Evolutionary conservation across 2,113 vertebrate species (phyloP), one percentile per base, ranked within the genome.

Genomic region (Carassius auratus): DNA sequence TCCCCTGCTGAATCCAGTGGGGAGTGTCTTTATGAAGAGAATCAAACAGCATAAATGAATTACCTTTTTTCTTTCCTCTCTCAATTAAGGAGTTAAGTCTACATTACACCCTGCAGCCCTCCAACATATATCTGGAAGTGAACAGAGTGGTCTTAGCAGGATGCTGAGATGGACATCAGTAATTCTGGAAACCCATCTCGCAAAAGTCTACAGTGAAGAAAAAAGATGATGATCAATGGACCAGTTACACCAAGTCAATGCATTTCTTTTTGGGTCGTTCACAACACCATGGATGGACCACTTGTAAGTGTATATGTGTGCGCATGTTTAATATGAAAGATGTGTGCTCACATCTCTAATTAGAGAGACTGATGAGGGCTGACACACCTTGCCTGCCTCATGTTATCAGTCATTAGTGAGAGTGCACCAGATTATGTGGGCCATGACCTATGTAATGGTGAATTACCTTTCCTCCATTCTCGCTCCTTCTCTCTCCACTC

Each of bases 381-480:
- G 90, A 92, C 89, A 89, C 89, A 93, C 89, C 88, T 87, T 88
- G 85, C 82, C 82, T 85, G 83, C 87, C 88, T 87, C 71, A 83
- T 86, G 85, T 90, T 91, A 90, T 92, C 88, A 86, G 89, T 91
- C 90, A 93, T 90, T 90, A 90, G 81, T 26, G 85, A 85, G 86
- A 91, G 90, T 87, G 89, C 83, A 87, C 71, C 83, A 80, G 78
- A 87, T 91, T 88, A 91, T 89, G 86, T 84, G 75, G 68, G 87
- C 87, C 84, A 62, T 85, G 86, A 90, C 88, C 83, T 78, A 59
- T 71, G 74, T 48, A 30, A 61, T 64, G 42, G 33, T 84, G 79
- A 74, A 84, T 83, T 84, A 80, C 84, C 81, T 36, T 75, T 76
- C 73, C 83, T 61, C 17, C 78, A 48, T 57, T 80, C 68, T 15